phyloP scores from a whole-genome alignment of 1,140 invertebrate genomes.

The Zeugodacus cucurbitae region DNA sequence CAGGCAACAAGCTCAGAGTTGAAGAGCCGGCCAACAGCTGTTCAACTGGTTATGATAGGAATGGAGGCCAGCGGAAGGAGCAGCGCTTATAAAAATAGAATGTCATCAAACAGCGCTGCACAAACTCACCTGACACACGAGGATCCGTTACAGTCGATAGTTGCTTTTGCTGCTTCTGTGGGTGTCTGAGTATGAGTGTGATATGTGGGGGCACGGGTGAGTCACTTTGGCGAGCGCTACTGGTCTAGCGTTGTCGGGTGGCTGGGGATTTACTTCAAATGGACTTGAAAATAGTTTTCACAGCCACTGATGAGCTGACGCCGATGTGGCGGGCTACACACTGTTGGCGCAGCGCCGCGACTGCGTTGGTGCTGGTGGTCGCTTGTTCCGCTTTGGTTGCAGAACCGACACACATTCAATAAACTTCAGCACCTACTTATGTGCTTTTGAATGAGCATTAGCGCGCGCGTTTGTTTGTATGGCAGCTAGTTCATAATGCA shows the following conservation, averaged over 20 bases:
- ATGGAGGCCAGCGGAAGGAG: not conserved
- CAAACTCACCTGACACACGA: not conserved
- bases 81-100: not conserved
- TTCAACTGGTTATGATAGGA: not conserved
- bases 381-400: not conserved
- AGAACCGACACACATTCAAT: not conserved
- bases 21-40: not conserved
- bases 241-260: not conserved
- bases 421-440: conserved; percentile 29
- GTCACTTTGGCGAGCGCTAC: not conserved
- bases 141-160: too few relatives aligned
- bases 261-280: conserved; percentile 9
- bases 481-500: not conserved
- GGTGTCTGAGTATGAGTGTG: not conserved
- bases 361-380: not conserved
- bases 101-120: not conserved
- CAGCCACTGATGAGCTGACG: not conserved
- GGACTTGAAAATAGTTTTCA: conserved; percentile 38
- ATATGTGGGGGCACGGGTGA: not conserved
- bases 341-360: not conserved
- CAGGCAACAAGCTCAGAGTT: not conserved
- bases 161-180: not conserved
- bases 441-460: not conserved
- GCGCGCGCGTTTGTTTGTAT: not conserved
- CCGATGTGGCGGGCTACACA: not conserved